These are phyloP conservation scores for Drosophila mayri DNA, from an alignment of 1,140 invertebrate species.

Conservation along the genomic window DNA sequence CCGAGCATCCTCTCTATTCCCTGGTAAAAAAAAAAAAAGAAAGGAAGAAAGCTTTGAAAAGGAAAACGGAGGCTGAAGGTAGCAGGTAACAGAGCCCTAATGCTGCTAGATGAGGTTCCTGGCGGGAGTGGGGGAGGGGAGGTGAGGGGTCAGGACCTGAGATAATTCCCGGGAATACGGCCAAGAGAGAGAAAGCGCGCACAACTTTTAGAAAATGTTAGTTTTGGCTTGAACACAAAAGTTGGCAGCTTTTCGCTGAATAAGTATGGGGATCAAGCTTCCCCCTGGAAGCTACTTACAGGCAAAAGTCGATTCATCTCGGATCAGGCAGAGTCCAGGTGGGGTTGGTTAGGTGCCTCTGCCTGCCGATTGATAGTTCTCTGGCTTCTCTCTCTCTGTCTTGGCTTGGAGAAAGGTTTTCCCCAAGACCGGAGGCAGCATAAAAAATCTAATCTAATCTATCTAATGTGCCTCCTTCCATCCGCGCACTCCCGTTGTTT, in stretches of 20 bases:
- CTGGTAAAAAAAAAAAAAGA: constrained; percentile 5
- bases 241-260: constrained; percentile 23
- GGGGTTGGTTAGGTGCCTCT: not conserved
- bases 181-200: not conserved
- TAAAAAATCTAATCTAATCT: constrained; percentile 71
- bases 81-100: constrained; percentile 42
- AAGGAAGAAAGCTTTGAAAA: constrained; percentile 16
- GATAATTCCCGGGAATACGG: constrained; percentile 37
- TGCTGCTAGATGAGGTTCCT: constrained; percentile 46
- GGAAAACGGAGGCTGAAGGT: not conserved
- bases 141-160: constrained; percentile 12
- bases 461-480: constrained; percentile 59
- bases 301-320: constrained; percentile 3
- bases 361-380: constrained; percentile 20
- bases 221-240: constrained; percentile 20
- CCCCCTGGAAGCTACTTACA: not conserved
- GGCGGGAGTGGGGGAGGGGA: not conserved
- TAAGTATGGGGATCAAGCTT: not conserved
- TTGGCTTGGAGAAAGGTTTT: constrained; percentile 1
- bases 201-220: constrained; percentile 52
- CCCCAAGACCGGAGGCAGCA: constrained; percentile 18
- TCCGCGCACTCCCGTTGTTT: not conserved
- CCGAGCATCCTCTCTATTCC: not conserved
- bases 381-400: not conserved
- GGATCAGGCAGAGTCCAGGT: constrained; percentile 3